Conservation (phyloP, 2,888 invertebrate species). For the Pseudoips prasinana region DNA sequence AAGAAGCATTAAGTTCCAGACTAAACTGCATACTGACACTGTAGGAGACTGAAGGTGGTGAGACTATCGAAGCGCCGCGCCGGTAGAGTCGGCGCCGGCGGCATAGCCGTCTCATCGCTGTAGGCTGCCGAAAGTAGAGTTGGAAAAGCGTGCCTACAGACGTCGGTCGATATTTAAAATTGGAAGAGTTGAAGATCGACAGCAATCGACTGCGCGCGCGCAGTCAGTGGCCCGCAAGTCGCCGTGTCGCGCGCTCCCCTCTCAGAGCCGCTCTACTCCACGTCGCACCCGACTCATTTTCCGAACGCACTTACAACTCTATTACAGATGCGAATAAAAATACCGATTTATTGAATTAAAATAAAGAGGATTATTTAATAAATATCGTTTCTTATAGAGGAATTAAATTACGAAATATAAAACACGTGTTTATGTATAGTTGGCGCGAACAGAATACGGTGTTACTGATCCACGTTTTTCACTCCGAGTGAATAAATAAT, state of each 20-base stretch:
- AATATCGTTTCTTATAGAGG: slow-evolving; percentile 23
- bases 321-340: slow-evolving; percentile 34
- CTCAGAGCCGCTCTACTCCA: slow-evolving; percentile 51
- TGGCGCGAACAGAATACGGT: slow-evolving; percentile 65
- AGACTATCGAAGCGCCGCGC: too few relatives aligned
- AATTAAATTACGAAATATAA: slow-evolving; percentile 49
- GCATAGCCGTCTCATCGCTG: too few relatives aligned
- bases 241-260: slow-evolving; percentile 71
- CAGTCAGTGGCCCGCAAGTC: slow-evolving; percentile 73
- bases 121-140: slow-evolving; percentile 36
- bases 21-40: too few relatives aligned
- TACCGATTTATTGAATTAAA: slow-evolving; percentile 44
- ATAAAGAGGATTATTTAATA: slow-evolving; percentile 44
- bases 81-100: too few relatives aligned
- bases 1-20: too few relatives aligned
- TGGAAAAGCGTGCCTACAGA: slow-evolving; percentile 57
- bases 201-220: slow-evolving; percentile 56
- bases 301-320: slow-evolving; percentile 52
- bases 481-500: slow-evolving; percentile 68
- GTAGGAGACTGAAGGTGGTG: too few relatives aligned
- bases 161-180: slow-evolving; percentile 65
- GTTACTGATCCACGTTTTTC: slow-evolving; percentile 71
- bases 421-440: slow-evolving; percentile 74
- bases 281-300: slow-evolving; percentile 51
- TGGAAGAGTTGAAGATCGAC: slow-evolving; percentile 60